A percentile compares a stretch with the other conserved stretches of the same genome.
Conservation (phyloP, 1,140 invertebrate species). For the Nixonia krombeini region DNA sequence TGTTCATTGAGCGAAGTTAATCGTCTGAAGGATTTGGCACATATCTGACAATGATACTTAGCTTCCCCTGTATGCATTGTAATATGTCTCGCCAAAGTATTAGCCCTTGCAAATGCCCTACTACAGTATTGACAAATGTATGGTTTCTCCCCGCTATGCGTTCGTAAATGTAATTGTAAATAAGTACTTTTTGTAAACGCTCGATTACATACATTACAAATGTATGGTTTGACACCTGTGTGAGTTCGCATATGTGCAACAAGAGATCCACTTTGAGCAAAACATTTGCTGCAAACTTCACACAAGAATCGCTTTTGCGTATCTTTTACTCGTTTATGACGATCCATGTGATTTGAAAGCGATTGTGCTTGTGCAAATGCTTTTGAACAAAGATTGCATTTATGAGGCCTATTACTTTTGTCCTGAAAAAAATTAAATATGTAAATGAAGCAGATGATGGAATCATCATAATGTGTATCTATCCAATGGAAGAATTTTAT, state of each 20-base stretch:
- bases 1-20: conserved; percentile 64
- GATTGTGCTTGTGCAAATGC: conserved; percentile 61
- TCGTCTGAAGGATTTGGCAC: conserved; percentile 60
- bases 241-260: conserved; percentile 66
- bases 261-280: conserved; percentile 62
- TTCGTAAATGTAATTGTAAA: conserved; percentile 62
- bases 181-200: conserved; percentile 70
- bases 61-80: conserved; percentile 78
- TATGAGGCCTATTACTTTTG: conserved; percentile 54
- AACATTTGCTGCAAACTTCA: conserved; percentile 65
- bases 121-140: conserved; percentile 82
- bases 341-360: conserved; percentile 60
- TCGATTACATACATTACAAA: conserved; percentile 67
- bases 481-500: no score
- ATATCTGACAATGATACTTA: conserved; percentile 65
- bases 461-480: no score
- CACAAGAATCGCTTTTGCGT: conserved; percentile 64
- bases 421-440: conserved; percentile 46
- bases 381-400: conserved; percentile 61
- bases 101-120: conserved; percentile 77
- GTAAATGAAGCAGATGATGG: no score
- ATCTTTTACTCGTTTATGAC: conserved; percentile 60
- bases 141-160: conserved; percentile 65
- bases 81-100: conserved; percentile 87
- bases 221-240: conserved; percentile 63